Evolutionary conservation across 2,888 invertebrate species (phyloP).

Genomic region (Meteorus cinctellus): DNA sequence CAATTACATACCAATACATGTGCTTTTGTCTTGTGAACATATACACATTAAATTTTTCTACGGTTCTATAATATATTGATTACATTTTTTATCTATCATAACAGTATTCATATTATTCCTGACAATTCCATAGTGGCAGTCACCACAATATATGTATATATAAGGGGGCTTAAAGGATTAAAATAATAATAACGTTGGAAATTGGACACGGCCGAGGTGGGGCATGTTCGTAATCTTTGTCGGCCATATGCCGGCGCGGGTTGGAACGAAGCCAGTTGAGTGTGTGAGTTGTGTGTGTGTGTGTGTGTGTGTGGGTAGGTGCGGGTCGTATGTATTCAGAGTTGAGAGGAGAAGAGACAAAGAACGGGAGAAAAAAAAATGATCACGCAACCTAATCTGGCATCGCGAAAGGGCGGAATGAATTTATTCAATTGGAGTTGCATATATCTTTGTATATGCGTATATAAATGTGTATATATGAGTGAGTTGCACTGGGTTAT

Average conservation of each 20-base stretch:
- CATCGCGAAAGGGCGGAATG: conserved; percentile 62
- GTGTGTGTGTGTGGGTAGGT: conserved; percentile 15
- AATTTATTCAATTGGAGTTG: conserved; percentile 68
- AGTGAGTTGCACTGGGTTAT: conserved; percentile 37
- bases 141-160: conserved; percentile 35
- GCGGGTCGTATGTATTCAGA: conserved; percentile 4
- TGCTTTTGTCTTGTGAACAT: neutral
- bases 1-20: conserved; percentile 4
- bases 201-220: conserved; percentile 67
- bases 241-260: conserved; percentile 65
- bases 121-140: conserved; percentile 44
- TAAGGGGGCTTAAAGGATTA: conserved; percentile 62
- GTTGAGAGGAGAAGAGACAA: conserved; percentile 17
- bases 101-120: conserved; percentile 7
- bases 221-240: conserved; percentile 67
- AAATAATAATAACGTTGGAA: conserved; percentile 69
- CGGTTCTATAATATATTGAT: neutral
- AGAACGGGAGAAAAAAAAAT: conserved; percentile 55
- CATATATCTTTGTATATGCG: conserved; percentile 7
- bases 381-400: conserved; percentile 66
- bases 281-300: conserved; percentile 40
- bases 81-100: neutral
- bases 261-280: conserved; percentile 67
- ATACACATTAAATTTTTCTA: neutral
- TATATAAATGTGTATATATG: conserved; percentile 14